A percentile compares a stretch with the other conserved stretches of the same genome.
Conservation (phyloP, 2,113 vertebrate species). For the Romanogobio albipinnatus region DNA sequence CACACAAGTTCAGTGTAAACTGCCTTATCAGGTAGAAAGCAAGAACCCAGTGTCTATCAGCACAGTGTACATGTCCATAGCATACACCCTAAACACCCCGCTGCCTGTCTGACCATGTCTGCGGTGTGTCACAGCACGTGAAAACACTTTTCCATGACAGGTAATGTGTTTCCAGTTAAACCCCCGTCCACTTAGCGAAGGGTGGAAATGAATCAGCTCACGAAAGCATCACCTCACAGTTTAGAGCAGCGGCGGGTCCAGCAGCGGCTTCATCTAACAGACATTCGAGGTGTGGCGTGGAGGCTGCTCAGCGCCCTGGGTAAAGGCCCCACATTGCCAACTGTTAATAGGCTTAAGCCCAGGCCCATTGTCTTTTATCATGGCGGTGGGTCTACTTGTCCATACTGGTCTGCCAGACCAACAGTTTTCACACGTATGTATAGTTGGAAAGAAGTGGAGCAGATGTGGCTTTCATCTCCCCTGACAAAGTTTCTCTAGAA, state of each 20-base stretch:
- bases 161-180: conserved; percentile 57
- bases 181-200: conserved; percentile 39
- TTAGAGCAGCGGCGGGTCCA: conserved; percentile 37
- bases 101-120: conserved; percentile 37
- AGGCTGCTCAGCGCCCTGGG: conserved; percentile 37
- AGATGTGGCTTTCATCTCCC: conserved; percentile 57
- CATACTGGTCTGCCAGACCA: conserved; percentile 42
- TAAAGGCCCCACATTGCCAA: conserved; percentile 41
- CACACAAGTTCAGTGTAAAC: conserved; percentile 40
- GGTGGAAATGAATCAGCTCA: conserved; percentile 51
- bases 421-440: conserved; percentile 54
- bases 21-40: conserved; percentile 3
- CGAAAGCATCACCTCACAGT: conserved; percentile 48
- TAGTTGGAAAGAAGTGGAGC: conserved; percentile 39
- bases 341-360: conserved; percentile 56
- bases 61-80: conserved; percentile 28
- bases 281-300: conserved; percentile 29
- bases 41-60: conserved; percentile 20
- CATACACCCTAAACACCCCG: conserved; percentile 10
- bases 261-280: conserved; percentile 39
- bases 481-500: conserved; percentile 59
- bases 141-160: conserved; percentile 49
- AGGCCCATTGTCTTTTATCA: conserved; percentile 49
- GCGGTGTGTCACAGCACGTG: conserved; percentile 51
- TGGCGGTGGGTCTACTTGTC: conserved; percentile 50